Percentiles rank a stretch among this genome's conserved stretches.
These are phyloP conservation scores for Larimichthys crocea DNA, from an alignment of 2,113 vertebrate genomes.

Conservation along the genomic window DNA sequence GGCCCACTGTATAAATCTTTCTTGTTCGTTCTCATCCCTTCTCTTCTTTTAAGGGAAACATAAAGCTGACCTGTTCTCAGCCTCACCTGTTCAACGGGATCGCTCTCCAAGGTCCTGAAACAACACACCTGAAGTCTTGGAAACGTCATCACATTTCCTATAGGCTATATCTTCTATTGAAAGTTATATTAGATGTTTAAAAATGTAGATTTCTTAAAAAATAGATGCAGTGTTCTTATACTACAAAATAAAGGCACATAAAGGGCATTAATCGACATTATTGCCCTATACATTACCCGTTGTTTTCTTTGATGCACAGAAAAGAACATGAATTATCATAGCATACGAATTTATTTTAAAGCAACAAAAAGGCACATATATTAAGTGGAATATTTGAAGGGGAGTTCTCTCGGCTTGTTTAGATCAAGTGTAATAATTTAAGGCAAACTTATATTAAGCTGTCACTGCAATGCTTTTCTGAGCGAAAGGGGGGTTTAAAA, in stretches of 20 bases:
- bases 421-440: neutral
- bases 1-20: neutral
- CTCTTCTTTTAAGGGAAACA: neutral
- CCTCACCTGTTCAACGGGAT: conserved; percentile 26
- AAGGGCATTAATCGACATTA: neutral
- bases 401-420: neutral
- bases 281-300: no score
- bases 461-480: neutral
- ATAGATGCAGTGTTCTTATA: neutral
- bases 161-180: no score
- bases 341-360: conserved; percentile 11
- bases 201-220: neutral
- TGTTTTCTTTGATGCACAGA: neutral
- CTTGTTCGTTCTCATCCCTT: neutral
- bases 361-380: conserved; percentile 17
- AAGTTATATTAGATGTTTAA: neutral
- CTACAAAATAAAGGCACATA: neutral
- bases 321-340: neutral
- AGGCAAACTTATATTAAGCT: neutral
- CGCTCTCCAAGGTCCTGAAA: conserved; percentile 83
- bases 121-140: conserved; percentile 26
- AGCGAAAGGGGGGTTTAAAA: neutral
- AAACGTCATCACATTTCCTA: neutral
- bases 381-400: conserved; percentile 16
- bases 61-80: neutral